Conservation (phyloP, 2,113 vertebrate species). For the Saccopteryx leptura region DNA sequence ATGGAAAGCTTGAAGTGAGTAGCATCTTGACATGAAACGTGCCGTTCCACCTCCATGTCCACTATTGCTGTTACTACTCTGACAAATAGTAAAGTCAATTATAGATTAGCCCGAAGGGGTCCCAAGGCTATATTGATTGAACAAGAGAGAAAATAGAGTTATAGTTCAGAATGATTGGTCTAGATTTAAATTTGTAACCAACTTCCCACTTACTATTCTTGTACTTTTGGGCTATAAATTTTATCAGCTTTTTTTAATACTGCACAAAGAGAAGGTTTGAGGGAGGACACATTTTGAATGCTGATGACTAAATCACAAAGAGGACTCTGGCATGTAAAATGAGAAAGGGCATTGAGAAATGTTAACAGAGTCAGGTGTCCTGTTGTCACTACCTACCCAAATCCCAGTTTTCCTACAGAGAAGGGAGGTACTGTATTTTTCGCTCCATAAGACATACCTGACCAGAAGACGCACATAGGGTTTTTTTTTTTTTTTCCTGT, state of each 20-base stretch:
- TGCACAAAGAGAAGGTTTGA: neutral
- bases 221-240: neutral
- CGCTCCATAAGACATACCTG: too few relatives aligned
- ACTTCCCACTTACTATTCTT: neutral
- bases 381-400: neutral
- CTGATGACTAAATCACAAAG: neutral
- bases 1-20: neutral
- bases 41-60: neutral
- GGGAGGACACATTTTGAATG: neutral
- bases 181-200: neutral
- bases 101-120: neutral
- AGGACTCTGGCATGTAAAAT: neutral
- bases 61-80: neutral
- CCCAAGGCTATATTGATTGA: neutral
- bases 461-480: too few relatives aligned
- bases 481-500: too few relatives aligned
- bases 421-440: neutral
- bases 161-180: neutral
- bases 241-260: neutral
- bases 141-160: neutral
- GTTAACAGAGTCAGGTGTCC: neutral
- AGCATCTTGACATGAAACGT: neutral
- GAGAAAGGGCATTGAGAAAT: neutral
- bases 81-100: neutral
- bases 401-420: neutral